Percentiles rank a stretch among this genome's conserved stretches.
Conservation (phyloP, 2,888 invertebrate species). For the Drosophila eohydei region DNA sequence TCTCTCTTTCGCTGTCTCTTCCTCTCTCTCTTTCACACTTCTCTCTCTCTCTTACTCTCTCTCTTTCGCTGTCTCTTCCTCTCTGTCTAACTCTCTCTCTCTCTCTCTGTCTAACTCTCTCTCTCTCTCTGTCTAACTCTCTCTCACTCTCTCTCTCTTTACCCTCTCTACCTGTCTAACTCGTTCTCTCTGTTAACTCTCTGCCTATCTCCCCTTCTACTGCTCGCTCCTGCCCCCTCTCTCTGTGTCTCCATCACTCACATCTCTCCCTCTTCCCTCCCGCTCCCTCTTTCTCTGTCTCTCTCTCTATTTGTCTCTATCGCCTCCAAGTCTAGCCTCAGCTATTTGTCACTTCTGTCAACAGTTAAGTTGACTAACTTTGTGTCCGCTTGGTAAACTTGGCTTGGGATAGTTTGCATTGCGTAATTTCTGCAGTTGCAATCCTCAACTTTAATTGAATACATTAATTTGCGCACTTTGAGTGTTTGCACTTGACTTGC, state of each 20-base stretch:
- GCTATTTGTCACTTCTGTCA: conserved; percentile 10
- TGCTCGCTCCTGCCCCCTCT: background rate
- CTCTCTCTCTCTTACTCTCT: no score
- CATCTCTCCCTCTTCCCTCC: background rate
- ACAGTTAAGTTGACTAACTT: conserved; percentile 7
- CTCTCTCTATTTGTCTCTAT: background rate
- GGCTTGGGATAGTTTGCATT: background rate
- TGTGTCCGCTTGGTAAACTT: conserved; percentile 1
- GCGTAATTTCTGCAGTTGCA: background rate
- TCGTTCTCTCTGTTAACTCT: background rate
- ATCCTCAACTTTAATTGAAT: conserved; percentile 10
- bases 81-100: background rate
- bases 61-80: no score
- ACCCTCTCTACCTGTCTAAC: background rate
- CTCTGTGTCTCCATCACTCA: background rate
- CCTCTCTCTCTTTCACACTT: no score
- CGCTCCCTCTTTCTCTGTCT: background rate
- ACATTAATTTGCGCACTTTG: conserved; percentile 12
- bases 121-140: background rate
- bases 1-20: no score
- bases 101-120: background rate
- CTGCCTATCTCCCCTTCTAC: background rate
- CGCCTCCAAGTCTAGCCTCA: background rate
- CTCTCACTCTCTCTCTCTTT: background rate
- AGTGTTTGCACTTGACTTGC: background rate